Base-by-base conservation (phyloP, 2,888 invertebrate genomes). In the Melanophora roralis region DNA sequence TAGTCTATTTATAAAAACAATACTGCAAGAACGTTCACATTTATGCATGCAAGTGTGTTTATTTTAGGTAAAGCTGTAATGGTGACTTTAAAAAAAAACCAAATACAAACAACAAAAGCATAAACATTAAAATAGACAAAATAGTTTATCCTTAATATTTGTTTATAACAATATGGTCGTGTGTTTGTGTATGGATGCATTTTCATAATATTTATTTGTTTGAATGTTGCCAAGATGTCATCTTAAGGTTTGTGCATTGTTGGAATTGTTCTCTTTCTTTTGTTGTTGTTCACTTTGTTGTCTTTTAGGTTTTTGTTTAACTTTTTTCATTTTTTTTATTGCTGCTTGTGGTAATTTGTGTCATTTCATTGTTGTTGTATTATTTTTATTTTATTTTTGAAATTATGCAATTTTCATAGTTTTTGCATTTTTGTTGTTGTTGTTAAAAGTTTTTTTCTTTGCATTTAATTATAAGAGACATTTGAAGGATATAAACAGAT, bases 381-480 rank as follows among this genome's bases (percentile, higher is more conserved):
- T 69, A 57, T 16, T 3, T 27, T 27, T 27, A 5, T 5, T 27
- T 27, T 27, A 27, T 27, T 27, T 27, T 27, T 27, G 27, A 27
- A 27, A 27, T 27, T 27, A 32, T n/a, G 45, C 14, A 23, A 19
- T 40, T 43, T 65, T 55, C 57, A 8, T 36, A 45, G n/a, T 43
- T 74, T 5, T 59, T 59, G n/a, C 19, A 11, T 27, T 19, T 40
- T 5, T 65, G 6, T 6, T 62, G 19, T 3, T 38, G 6, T 36
- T 43, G n/a, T n/a, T n/a, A n/a, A 23, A 7, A 34, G 34, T 45
- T 11, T 38, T 32, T 14, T 51, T 57, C 11, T 62, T 40, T 68
- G 45, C 23, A 47, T 62, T 80, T 80, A 75, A 80, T 72, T 80
- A 57, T 47, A 76, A 67, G 34, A 65, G 71, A 72, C 75, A 76